A percentile compares a stretch with the other conserved stretches of the same genome.
phyloP scores from a whole-genome alignment of 2,888 invertebrate genomes.

The Schizaphis graminum region DNA sequence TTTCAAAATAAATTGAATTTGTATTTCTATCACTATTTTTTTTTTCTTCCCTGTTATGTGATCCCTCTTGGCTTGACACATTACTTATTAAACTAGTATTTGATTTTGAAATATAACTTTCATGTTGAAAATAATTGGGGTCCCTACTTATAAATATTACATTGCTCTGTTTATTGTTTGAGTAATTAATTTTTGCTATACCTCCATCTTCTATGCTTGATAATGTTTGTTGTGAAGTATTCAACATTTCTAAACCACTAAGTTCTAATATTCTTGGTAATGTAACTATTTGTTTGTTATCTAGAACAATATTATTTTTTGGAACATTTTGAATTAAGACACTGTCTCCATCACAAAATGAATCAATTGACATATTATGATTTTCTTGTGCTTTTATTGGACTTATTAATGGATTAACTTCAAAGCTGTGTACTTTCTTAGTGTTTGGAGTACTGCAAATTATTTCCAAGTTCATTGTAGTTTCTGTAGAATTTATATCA shows the following conservation, averaged over 20 bases:
- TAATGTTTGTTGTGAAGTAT: background rate
- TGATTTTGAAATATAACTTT: background rate
- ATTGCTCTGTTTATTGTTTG: background rate
- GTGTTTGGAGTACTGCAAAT: background rate
- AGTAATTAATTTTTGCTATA: background rate
- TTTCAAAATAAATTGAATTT: background rate
- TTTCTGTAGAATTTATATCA: background rate
- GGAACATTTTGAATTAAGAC: background rate
- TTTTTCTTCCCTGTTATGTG: background rate
- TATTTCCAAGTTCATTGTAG: background rate
- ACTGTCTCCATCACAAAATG: background rate
- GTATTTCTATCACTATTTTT: background rate
- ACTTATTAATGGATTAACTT: background rate
- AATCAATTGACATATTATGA: background rate
- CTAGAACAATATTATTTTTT: background rate
- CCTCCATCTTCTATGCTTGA: background rate
- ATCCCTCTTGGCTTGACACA: background rate
- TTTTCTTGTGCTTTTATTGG: constrained; percentile 9
- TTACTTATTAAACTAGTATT: background rate
- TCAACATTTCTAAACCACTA: background rate
- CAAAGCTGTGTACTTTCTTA: background rate
- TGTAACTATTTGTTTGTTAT: background rate
- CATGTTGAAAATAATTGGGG: background rate
- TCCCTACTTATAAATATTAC: constrained; percentile 10
- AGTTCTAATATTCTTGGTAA: background rate